Conservation (phyloP, 2,113 vertebrate genomes). For the Blennius ocellaris region DNA sequence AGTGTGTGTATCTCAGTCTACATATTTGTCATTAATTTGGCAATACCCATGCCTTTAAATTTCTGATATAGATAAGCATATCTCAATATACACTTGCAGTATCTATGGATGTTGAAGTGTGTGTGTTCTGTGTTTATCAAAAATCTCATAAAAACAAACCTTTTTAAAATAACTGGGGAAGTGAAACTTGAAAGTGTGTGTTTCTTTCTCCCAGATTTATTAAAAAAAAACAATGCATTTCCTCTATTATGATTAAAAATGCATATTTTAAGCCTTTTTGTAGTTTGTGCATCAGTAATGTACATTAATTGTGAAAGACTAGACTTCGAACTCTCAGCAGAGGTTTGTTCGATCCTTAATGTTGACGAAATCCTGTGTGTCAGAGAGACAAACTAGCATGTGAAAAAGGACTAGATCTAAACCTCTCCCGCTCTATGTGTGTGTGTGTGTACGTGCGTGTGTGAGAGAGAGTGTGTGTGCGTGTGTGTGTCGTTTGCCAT, state of each 20-base stretch:
- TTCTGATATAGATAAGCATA: neutral
- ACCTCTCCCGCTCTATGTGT: neutral
- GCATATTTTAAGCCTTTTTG: too few relatives aligned
- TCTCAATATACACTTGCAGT: slow-evolving; percentile 1
- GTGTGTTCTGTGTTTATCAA: neutral
- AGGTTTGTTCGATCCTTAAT: neutral
- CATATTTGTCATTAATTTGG: slow-evolving; percentile 46
- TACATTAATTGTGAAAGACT: too few relatives aligned
- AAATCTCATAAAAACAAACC: neutral
- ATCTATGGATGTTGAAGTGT: neutral
- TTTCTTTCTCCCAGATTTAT: neutral
- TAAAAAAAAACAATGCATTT: too few relatives aligned
- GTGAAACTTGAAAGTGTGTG: neutral
- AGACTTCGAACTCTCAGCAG: neutral
- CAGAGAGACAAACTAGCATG: neutral
- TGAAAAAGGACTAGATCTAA: slow-evolving; percentile 9
- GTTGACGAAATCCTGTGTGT: neutral
- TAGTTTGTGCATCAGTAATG: too few relatives aligned
- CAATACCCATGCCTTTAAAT: slow-evolving; percentile 35
- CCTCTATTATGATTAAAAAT: too few relatives aligned
- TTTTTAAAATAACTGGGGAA: neutral
- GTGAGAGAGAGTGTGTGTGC: slow-evolving; percentile 12
- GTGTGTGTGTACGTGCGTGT: slow-evolving; percentile 2
- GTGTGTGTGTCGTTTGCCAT: neutral
- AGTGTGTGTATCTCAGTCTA: slow-evolving; percentile 13